phyloP scores from a whole-genome alignment of 2,113 vertebrate genomes.

The Pungitius pungitius region DNA sequence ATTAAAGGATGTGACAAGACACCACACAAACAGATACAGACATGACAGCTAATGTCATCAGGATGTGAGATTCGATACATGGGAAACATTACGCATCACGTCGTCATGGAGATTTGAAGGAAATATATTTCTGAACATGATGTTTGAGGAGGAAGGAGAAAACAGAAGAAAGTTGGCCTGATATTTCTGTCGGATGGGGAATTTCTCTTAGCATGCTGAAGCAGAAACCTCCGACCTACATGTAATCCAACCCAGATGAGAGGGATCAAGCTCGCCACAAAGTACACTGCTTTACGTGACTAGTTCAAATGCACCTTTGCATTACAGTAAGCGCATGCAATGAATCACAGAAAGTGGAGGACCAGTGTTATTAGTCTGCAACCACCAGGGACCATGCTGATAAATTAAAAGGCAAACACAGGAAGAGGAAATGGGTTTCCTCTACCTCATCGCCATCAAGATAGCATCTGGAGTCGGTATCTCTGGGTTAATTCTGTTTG shows the following conservation, averaged over 20 bases:
- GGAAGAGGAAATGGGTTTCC: slow-evolving; percentile 5
- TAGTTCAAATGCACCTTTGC: neutral
- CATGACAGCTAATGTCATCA: neutral
- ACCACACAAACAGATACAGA: neutral
- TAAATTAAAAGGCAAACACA: neutral
- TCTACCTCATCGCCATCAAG: neutral
- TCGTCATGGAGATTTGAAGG: neutral
- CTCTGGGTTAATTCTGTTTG: neutral
- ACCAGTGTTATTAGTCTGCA: too few relatives aligned
- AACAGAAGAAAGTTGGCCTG: neutral
- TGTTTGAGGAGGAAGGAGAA: neutral
- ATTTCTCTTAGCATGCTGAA: neutral
- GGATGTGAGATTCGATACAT: neutral
- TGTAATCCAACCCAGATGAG: slow-evolving; percentile 20
- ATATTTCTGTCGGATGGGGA: neutral
- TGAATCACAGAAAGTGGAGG: neutral
- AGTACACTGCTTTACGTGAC: neutral
- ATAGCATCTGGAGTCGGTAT: neutral
- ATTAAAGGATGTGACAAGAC: slow-evolving; percentile 1
- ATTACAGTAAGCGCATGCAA: neutral
- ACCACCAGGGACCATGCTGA: neutral
- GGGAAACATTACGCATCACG: neutral
- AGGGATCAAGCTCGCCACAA: neutral
- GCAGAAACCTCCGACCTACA: slow-evolving; percentile 7
- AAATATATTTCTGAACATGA: neutral